A percentile compares a stretch with the other conserved stretches of the same genome.
Evolutionary conservation across 2,113 vertebrate genomes (phyloP).

Genomic region (Cyanoliseus patagonus): DNA sequence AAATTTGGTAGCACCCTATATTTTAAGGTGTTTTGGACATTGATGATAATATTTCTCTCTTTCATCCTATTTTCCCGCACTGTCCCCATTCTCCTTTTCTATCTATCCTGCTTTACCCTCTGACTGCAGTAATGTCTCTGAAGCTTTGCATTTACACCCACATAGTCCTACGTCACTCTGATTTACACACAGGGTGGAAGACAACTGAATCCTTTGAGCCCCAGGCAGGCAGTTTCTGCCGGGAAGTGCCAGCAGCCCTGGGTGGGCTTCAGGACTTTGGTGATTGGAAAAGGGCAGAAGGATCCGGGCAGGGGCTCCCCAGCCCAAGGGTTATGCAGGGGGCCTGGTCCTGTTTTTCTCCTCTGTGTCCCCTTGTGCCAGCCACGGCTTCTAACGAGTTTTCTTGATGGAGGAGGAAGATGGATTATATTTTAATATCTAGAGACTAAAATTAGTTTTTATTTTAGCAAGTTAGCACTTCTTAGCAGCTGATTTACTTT

Average conservation of each 20-base stretch:
- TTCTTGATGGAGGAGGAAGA: conserved; percentile 84
- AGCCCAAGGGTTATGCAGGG: conserved; percentile 58
- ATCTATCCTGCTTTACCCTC: not conserved
- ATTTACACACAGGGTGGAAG: not conserved
- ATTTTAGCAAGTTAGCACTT: conserved; percentile 89
- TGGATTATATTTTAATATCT: conserved; percentile 94
- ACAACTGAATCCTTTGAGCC: not conserved
- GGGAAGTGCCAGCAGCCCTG: accelerated
- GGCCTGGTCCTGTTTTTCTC: conserved; percentile 78
- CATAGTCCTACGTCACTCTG: accelerated
- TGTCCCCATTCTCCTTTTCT: not conserved
- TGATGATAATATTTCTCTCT: not conserved
- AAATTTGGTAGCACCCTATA: not conserved
- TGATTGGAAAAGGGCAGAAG: conserved; percentile 38
- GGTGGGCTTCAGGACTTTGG: accelerated
- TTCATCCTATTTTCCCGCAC: not conserved
- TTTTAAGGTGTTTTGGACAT: not conserved
- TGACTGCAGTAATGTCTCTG: not conserved
- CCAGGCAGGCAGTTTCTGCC: accelerated
- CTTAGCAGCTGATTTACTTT: conserved; percentile 85
- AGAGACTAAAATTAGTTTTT: conserved; percentile 89
- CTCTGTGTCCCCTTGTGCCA: conserved; percentile 79
- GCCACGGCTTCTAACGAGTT: conserved; percentile 89
- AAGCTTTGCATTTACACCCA: not conserved
- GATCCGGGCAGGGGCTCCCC: conserved; percentile 64